phyloP scores from a whole-genome alignment of 2,113 vertebrate species.

The Leptobrachium leishanense region DNA sequence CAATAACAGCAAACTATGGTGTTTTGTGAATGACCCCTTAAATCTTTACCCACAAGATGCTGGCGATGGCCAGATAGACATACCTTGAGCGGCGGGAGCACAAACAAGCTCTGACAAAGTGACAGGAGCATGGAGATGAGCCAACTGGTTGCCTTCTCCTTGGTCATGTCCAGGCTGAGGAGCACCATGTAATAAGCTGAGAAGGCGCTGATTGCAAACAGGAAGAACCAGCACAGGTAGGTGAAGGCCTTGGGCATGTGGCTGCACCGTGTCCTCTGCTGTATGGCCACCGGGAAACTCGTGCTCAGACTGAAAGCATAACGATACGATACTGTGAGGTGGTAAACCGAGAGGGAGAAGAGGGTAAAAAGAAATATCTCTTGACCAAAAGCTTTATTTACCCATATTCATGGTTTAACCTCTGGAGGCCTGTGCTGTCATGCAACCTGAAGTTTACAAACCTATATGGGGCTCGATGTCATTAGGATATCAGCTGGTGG shows the following conservation, averaged over 20 bases:
- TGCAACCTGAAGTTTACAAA: no score
- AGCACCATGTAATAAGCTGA: conserved; percentile 59
- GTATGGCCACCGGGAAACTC: conserved; percentile 47
- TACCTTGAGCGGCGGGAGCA: conserved; percentile 62
- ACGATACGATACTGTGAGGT: not conserved
- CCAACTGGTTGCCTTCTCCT: conserved; percentile 59
- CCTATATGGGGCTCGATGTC: no score
- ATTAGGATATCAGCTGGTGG: no score
- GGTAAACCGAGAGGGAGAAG: not conserved
- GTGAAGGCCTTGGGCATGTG: conserved; percentile 7
- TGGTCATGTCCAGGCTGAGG: conserved; percentile 56
- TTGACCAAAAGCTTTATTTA: no score
- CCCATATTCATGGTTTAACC: no score
- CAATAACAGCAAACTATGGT: no score
- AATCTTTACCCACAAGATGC: no score
- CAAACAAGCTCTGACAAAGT: conserved; percentile 53
- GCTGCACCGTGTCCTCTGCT: not conserved
- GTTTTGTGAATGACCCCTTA: no score
- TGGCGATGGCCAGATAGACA: no score
- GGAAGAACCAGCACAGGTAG: conserved; percentile 53
- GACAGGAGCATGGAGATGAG: conserved; percentile 53
- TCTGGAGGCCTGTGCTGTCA: no score
- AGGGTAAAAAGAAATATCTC: no score
- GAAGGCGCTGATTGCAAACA: conserved; percentile 47
- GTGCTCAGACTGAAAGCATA: conserved; percentile 34